A percentile compares a stretch with the other conserved stretches of the same genome.
phyloP scores from a whole-genome alignment of 2,113 vertebrate genomes.

The Chitala chitala region DNA sequence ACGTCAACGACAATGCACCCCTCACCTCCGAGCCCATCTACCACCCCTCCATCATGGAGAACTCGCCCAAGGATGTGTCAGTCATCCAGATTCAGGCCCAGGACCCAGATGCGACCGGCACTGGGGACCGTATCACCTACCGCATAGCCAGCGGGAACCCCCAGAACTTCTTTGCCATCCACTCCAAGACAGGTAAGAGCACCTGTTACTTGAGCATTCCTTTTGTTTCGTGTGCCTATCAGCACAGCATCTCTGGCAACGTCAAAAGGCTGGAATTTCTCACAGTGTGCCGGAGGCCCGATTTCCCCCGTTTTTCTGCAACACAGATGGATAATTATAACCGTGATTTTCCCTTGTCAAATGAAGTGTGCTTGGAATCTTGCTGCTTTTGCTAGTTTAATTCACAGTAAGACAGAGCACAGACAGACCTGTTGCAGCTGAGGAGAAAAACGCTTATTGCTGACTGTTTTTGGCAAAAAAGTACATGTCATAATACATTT shows the following conservation, averaged over 20 bases:
- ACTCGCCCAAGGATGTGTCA: constrained; percentile 86
- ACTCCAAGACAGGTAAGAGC: constrained; percentile 80
- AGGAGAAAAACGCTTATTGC: not conserved
- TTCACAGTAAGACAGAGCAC: not conserved
- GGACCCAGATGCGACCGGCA: constrained; percentile 76
- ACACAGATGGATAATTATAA: too few relatives aligned
- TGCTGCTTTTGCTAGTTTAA: not conserved
- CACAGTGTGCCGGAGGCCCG: too few relatives aligned
- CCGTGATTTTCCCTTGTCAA: too few relatives aligned
- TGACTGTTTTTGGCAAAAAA: constrained; percentile 8
- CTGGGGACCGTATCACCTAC: constrained; percentile 72
- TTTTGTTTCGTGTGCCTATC: too few relatives aligned
- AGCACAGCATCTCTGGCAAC: too few relatives aligned
- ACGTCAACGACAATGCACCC: constrained; percentile 93
- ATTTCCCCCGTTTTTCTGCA: too few relatives aligned
- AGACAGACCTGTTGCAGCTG: not conserved
- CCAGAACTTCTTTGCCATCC: constrained; percentile 93
- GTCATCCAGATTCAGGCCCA: constrained; percentile 90
- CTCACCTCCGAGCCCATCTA: constrained; percentile 87
- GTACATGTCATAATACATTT: not conserved
- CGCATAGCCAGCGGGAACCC: constrained; percentile 91
- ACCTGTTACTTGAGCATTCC: too few relatives aligned
- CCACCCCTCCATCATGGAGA: constrained; percentile 76
- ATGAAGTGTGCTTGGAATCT: not conserved
- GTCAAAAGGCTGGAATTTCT: too few relatives aligned